Conservation (phyloP, 2,113 vertebrate species). For the Nannobrachium achirus region DNA sequence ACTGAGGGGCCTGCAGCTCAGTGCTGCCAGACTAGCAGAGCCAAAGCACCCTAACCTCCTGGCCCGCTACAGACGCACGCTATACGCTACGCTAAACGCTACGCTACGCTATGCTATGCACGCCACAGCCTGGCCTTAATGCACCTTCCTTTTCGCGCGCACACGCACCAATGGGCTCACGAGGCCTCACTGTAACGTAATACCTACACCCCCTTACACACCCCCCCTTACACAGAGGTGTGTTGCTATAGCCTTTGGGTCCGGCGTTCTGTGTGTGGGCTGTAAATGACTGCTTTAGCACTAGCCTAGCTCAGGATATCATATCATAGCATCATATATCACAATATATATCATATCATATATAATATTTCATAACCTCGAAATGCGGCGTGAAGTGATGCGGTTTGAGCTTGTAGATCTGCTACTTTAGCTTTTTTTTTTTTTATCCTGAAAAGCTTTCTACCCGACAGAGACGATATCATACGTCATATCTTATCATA, state of each 20-base stretch:
- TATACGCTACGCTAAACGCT: slow-evolving; percentile 1
- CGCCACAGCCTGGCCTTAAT: no score
- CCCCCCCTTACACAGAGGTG: slow-evolving; percentile 6
- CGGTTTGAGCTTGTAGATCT: no score
- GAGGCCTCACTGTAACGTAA: slow-evolving; percentile 45
- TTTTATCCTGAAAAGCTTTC: no score
- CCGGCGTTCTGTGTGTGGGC: not conserved
- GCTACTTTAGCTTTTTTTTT: no score
- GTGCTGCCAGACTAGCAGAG: slow-evolving; percentile 63
- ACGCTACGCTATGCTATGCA: not conserved
- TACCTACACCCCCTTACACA: not conserved
- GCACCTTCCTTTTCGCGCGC: no score
- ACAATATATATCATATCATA: not conserved
- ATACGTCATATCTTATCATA: no score
- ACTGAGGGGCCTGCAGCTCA: slow-evolving; percentile 66
- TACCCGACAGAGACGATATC: no score
- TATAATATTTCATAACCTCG: not conserved
- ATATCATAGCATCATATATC: not conserved
- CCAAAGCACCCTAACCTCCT: slow-evolving; percentile 47
- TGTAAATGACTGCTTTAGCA: not conserved
- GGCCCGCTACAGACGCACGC: slow-evolving; percentile 52
- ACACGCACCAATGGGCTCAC: slow-evolving; percentile 24
- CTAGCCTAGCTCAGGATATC: not conserved
- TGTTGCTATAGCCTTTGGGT: not conserved
- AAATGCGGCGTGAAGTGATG: no score